These are phyloP conservation scores for Agrochola litura DNA, from an alignment of 2,888 invertebrate genomes.

Conservation along the genomic window DNA sequence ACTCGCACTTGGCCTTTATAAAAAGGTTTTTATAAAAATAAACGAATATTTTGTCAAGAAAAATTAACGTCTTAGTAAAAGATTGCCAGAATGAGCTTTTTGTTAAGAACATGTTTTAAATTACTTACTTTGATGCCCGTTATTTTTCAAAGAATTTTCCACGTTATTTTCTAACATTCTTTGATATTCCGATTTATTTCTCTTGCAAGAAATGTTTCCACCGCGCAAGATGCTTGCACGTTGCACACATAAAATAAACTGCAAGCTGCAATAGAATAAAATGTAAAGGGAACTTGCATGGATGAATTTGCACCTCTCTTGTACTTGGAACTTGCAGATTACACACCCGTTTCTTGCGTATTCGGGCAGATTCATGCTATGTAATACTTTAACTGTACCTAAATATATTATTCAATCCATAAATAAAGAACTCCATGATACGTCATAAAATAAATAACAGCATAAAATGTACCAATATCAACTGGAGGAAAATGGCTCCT, in stretches of 20 bases:
- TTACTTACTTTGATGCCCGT: background rate
- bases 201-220: background rate
- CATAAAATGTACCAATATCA: conserved; percentile 5
- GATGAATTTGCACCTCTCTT: too few species aligned
- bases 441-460: background rate
- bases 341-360: background rate
- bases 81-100: conserved; percentile 1
- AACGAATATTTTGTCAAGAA: background rate
- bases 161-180: background rate
- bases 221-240: too few species aligned
- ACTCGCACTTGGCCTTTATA: too few species aligned
- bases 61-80: background rate
- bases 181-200: background rate
- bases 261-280: background rate
- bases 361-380: background rate
- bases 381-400: background rate
- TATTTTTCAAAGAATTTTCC: background rate
- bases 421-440: background rate
- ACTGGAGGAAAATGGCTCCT: conserved; percentile 37
- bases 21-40: background rate
- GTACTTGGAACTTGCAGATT: too few species aligned
- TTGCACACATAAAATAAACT: background rate
- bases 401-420: background rate
- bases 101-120: background rate
- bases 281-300: background rate